Percentiles rank a stretch among this genome's conserved stretches.
Conservation (phyloP, 2,113 vertebrate species). For the Orcinus orca region DNA sequence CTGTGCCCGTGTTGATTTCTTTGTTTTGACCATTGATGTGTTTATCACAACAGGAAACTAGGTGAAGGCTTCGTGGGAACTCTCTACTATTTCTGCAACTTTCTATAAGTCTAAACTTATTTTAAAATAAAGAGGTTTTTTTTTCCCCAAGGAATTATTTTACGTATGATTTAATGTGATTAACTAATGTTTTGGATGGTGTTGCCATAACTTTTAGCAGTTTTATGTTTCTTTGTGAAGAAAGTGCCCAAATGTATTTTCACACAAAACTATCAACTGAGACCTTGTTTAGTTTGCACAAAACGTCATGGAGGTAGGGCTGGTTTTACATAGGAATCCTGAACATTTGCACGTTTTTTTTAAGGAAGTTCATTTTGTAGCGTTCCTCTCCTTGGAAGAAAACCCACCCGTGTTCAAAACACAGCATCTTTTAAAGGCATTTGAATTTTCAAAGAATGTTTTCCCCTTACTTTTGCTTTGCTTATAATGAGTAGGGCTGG, state of each 20-base stretch:
- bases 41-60: neutral
- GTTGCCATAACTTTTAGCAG: neutral
- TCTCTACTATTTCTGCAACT: neutral
- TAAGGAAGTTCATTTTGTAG: neutral
- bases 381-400: neutral
- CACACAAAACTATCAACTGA: neutral
- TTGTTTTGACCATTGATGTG: neutral
- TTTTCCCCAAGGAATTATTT: neutral
- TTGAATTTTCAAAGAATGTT: neutral
- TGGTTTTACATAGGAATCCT: neutral
- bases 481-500: neutral
- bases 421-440: neutral
- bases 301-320: neutral
- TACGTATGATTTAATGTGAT: neutral
- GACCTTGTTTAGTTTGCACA: neutral
- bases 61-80: neutral
- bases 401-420: neutral
- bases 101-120: neutral
- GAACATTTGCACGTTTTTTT: neutral
- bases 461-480: neutral
- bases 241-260: neutral
- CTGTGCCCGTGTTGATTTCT: rapidly evolving
- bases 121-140: neutral
- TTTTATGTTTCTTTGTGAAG: neutral
- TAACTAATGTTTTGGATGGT: neutral